Base-by-base conservation (phyloP, 2,888 invertebrate species). In the Hirtodrosophila cameraria region DNA sequence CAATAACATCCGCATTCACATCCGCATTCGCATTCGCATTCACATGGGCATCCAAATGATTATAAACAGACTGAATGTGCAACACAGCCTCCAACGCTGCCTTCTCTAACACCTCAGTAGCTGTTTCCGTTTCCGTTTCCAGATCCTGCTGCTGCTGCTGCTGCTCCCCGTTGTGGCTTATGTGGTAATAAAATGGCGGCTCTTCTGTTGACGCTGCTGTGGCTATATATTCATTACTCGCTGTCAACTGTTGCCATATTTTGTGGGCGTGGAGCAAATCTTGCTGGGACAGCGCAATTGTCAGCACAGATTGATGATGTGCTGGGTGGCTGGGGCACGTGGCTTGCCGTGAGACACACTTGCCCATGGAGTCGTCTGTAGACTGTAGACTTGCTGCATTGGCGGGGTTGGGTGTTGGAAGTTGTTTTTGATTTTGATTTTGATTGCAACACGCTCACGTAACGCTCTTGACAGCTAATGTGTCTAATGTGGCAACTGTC, bases 301-400 rank as follows among this genome's bases (percentile, higher is more conserved):
- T 90, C 75, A 89, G 83, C 79, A 85, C 81, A 69, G 81, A 82
- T 82, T 82, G 85, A 82, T 82, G 81, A 72, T 82, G 83, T 61
- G 58, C 53, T 27, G 50, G 16, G 63, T 80, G 70, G 39, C 61
- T 62, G 13, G 49, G 62, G 58, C 42, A 59, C 71, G 88, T 83
- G 46, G 90, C 80, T 83, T 91, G 90, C 71, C 90, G 89, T 41
- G 91, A 91, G 57, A 91, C 88, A 87, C 91, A 91, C 89, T 90
- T 90, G 86, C 91, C 91, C 91, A 91, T 91, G 39, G 62, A 58
- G 46, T 9, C 88, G 88, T 23, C 52, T 31, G 33, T 35, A 9
- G 9, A n/a, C n/a, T 23, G 23, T 5, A 3, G 18, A 23, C 30
- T 31, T 42, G 16, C 38, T 23, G 36, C 54, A 45, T 54, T 25